These are phyloP conservation scores for Cardinalis cardinalis DNA, from an alignment of 2,113 vertebrate genomes.

Conservation along the genomic window DNA sequence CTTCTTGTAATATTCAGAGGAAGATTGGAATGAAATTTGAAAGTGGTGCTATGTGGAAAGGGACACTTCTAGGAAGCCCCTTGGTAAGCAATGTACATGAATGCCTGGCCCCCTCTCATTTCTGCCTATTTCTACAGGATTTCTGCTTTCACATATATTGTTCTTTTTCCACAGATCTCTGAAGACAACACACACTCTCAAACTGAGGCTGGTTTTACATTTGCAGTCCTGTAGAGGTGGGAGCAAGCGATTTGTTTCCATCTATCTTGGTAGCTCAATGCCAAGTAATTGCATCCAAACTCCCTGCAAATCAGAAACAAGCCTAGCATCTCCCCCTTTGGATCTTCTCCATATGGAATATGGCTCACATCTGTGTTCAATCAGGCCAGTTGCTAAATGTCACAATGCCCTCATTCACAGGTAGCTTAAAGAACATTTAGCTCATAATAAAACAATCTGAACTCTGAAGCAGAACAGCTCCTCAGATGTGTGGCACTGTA, in stretches of 20 bases:
- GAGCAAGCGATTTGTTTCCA: not conserved
- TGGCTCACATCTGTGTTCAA: conserved; percentile 73
- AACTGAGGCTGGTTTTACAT: not conserved
- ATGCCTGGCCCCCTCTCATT: not conserved
- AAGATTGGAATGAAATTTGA: not conserved
- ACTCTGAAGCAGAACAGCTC: conserved; percentile 46
- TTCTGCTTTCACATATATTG: not conserved
- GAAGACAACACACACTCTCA: not conserved
- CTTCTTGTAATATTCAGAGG: not conserved
- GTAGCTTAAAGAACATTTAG: conserved; percentile 72
- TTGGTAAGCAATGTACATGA: not conserved
- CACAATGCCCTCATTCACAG: conserved; percentile 79
- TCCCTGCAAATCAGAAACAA: conserved; percentile 51
- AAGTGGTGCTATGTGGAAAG: not conserved
- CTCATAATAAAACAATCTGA: conserved; percentile 73
- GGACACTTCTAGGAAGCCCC: not conserved
- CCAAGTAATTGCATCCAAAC: conserved; percentile 5
- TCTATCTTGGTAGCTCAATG: not conserved
- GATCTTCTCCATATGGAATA: conserved; percentile 63
- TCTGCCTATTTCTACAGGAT: not conserved
- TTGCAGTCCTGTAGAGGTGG: not conserved
- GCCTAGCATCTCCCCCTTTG: conserved; percentile 3
- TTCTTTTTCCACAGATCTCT: not conserved
- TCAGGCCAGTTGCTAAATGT: conserved; percentile 72
- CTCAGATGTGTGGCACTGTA: conserved; percentile 48